phyloP scores from a whole-genome alignment of 2,113 vertebrate species.

The Indicator indicator region DNA sequence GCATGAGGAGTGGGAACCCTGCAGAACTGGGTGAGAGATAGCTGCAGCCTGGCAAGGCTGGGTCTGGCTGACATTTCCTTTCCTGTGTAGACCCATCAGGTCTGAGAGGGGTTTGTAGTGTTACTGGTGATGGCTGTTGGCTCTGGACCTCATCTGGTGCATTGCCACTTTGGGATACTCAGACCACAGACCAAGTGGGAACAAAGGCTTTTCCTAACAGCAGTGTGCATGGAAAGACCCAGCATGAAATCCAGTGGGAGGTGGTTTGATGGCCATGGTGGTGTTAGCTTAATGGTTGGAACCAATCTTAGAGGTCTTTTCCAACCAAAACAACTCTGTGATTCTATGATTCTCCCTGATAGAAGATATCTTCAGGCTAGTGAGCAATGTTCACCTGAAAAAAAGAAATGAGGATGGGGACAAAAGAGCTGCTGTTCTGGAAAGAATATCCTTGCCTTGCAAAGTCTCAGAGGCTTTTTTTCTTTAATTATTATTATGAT shows the following conservation, averaged over 20 bases:
- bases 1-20: neutral
- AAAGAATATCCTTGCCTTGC: neutral
- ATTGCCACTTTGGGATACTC: neutral
- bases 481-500: neutral
- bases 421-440: neutral
- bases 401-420: neutral
- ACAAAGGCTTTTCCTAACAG: rapidly evolving
- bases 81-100: rapidly evolving
- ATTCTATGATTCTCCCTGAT: neutral
- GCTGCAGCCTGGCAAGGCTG: neutral
- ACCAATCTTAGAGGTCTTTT: no score
- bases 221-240: neutral
- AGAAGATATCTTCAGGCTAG: neutral
- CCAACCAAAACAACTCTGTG: no score
- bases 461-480: neutral
- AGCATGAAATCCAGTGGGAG: neutral
- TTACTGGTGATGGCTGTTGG: neutral
- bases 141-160: neutral
- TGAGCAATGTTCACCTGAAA: neutral
- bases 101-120: rapidly evolving
- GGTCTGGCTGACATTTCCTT: rapidly evolving
- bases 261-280: no score
- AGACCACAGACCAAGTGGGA: neutral
- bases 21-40: neutral
- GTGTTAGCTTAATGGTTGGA: no score